Conservation (phyloP, 2,797 vertebrate species). For the Lacerta bilineata region DNA sequence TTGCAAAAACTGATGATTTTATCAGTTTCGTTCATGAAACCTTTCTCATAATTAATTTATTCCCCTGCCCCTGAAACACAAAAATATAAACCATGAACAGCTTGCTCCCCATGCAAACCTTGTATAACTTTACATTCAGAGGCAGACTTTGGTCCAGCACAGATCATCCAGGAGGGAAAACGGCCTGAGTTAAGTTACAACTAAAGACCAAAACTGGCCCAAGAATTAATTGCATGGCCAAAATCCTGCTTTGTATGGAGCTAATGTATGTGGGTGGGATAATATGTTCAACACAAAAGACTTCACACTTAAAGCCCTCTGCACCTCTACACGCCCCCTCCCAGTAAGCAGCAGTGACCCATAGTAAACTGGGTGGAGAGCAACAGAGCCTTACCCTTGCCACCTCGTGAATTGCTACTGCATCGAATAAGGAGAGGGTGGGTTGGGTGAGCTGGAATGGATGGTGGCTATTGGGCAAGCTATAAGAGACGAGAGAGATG, state of each 20-base stretch:
- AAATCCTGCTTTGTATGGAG: neutral
- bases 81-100: neutral
- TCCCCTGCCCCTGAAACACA: neutral
- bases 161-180: neutral
- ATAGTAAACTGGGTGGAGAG: too few relatives aligned
- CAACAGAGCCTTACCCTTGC: too few relatives aligned
- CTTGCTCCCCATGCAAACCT: neutral
- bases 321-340: too few relatives aligned
- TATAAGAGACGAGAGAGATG: neutral
- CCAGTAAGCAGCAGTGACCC: too few relatives aligned
- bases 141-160: neutral
- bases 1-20: constrained; percentile 5
- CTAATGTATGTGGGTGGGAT: neutral
- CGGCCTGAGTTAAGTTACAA: neutral
- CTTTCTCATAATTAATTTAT: neutral
- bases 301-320: too few relatives aligned
- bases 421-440: too few relatives aligned
- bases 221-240: neutral
- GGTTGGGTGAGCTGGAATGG: too few relatives aligned
- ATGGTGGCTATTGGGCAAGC: neutral
- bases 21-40: neutral
- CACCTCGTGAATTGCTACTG: too few relatives aligned
- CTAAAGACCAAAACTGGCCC: neutral
- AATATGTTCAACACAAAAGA: neutral
- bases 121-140: too few relatives aligned